phyloP scores from a whole-genome alignment of 2,797 vertebrate genomes.

The Fringilla coelebs region DNA sequence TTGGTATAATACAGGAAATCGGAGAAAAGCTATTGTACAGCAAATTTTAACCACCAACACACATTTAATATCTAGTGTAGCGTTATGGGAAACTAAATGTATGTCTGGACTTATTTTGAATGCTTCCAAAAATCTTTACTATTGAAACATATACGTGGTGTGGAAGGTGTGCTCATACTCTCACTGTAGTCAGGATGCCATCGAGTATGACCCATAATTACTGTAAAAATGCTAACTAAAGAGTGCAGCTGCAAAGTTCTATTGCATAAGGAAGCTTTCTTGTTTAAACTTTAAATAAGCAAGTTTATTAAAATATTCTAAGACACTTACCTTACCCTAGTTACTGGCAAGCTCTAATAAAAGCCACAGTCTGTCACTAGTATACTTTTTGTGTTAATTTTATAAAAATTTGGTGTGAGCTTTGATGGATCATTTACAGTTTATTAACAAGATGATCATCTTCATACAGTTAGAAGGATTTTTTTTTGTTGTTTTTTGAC shows the following conservation, averaged over 20 bases:
- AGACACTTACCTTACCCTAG: slow-evolving; percentile 78
- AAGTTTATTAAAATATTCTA: slow-evolving; percentile 75
- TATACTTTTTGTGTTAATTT: slow-evolving; percentile 52
- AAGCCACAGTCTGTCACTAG: slow-evolving; percentile 75
- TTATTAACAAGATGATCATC: slow-evolving; percentile 66
- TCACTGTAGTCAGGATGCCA: slow-evolving; percentile 66
- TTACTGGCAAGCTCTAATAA: slow-evolving; percentile 66
- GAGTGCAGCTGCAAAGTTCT: slow-evolving; percentile 71
- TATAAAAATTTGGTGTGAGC: slow-evolving; percentile 80
- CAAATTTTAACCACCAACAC: slow-evolving; percentile 67
- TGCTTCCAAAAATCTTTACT: slow-evolving; percentile 66
- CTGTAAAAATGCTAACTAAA: slow-evolving; percentile 68
- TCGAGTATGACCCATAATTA: slow-evolving; percentile 49
- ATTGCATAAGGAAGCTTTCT: slow-evolving; percentile 77
- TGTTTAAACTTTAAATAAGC: slow-evolving; percentile 75
- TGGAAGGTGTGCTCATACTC: slow-evolving; percentile 61
- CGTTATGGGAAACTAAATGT: slow-evolving; percentile 62
- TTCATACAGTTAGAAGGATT: slow-evolving; percentile 38
- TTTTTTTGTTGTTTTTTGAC: background rate
- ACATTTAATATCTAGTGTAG: slow-evolving; percentile 71
- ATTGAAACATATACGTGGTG: slow-evolving; percentile 61
- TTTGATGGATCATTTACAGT: slow-evolving; percentile 69
- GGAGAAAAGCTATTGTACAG: slow-evolving; percentile 69
- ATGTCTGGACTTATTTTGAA: slow-evolving; percentile 53
- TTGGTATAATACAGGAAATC: slow-evolving; percentile 55